A percentile compares a stretch with the other conserved stretches of the same genome.
Evolutionary conservation across 2,113 vertebrate species (phyloP).

Genomic region (Taurulus bubalis): DNA sequence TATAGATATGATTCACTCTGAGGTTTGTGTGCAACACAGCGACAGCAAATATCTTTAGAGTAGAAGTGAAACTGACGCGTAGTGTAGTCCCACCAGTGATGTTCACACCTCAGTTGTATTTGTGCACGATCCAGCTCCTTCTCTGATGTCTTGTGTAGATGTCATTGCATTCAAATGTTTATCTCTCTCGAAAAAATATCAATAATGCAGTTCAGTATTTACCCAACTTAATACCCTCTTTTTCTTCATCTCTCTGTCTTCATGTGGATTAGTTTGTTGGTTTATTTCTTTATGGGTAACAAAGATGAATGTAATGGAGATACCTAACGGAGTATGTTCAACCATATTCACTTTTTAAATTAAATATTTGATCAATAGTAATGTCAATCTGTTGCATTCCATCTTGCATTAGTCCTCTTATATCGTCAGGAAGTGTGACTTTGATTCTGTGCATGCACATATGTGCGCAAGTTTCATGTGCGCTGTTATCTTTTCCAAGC

Average conservation of each 20-base stretch:
- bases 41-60: conserved; percentile 17
- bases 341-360: too few species aligned
- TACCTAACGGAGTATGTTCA: background rate
- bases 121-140: background rate
- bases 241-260: too few species aligned
- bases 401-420: background rate
- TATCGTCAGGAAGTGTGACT: background rate
- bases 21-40: conserved; percentile 6
- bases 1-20: conserved; percentile 37
- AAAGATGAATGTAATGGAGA: background rate
- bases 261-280: too few species aligned
- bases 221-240: too few species aligned
- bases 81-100: conserved; percentile 3
- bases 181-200: too few species aligned
- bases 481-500: background rate
- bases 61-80: conserved; percentile 12
- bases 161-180: background rate
- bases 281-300: too few species aligned
- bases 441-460: background rate
- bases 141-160: background rate
- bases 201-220: too few species aligned
- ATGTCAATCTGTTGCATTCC: background rate
- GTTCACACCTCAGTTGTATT: conserved; percentile 10
- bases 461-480: background rate
- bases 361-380: too few species aligned